Base-by-base conservation (phyloP, 2,888 invertebrate species). In the Hypsopygia costalis region DNA sequence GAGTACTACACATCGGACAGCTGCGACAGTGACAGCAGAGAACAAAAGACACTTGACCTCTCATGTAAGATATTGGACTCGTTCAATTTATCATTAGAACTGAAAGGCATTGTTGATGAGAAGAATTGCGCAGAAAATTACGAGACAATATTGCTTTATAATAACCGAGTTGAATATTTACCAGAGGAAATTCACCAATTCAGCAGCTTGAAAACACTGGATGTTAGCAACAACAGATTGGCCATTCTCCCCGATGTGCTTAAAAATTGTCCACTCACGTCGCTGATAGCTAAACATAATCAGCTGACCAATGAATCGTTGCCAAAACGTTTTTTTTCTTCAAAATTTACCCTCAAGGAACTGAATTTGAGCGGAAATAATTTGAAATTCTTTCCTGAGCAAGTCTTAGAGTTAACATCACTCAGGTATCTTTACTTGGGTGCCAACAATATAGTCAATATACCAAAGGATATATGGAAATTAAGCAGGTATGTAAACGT, bases 291-390 rank as follows among this genome's bases (percentile, higher is more conserved):
- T 1, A 96, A 97, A 85, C 97, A 98, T 77, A 99, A 99, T 80
- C 87, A 91, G 42, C 83, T 99, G 33, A 93, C 92, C 1, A 95
- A 95, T 62, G 92, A 94, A 46, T 94, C 95, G n/a, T 82, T 98
- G 53, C 97, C 98, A 3, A 98, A 98, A 80, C 92, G 93, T 41
- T 94, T 98, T 63, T 91, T 91, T 12, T 81, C 87, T 21, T 86
- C 93, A 44, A 85, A 91, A 16, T 86, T 79, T 44, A 86, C 90
- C 1, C 82, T 99, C 12, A 93, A 94, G 63, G 97, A 97, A 69
- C 79, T 99, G n/a, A 98, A 99, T 86, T 88, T 99, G 25, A 97
- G 97, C 80, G 99, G 99, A 6, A 99, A 99, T 79, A 88, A 91
- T 46, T 81, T 99, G 39, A 92, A 91, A 20, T 88, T 91, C 35